Percentiles rank a stretch among this genome's conserved stretches.
phyloP scores from a whole-genome alignment of 1,140 invertebrate species.

The Leptinotarsa texana region DNA sequence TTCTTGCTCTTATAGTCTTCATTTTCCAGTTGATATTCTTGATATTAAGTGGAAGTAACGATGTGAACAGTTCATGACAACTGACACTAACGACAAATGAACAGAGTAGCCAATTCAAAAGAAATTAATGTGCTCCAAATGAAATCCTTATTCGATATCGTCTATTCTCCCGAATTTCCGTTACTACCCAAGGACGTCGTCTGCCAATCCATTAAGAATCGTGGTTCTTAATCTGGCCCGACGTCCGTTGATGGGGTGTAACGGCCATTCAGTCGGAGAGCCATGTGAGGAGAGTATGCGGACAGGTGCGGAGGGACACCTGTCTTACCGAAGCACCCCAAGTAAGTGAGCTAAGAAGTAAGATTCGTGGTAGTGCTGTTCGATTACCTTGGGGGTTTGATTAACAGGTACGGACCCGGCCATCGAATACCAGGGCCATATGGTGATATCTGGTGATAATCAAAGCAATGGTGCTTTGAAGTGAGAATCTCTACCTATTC shows the following conservation, averaged over 20 bases:
- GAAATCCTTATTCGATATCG: too few species aligned
- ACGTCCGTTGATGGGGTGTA: slow-evolving; percentile 26
- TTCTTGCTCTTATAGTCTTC: too few species aligned
- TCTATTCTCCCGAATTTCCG: neutral
- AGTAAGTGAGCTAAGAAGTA: slow-evolving; percentile 15
- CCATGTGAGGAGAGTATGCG: slow-evolving; percentile 18
- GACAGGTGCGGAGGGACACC: slow-evolving; percentile 26
- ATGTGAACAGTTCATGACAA: too few species aligned
- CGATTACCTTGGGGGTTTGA: slow-evolving; percentile 7
- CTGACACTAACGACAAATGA: too few species aligned
- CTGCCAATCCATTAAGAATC: slow-evolving; percentile 3
- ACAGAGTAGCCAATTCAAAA: too few species aligned
- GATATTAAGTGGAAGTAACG: too few species aligned
- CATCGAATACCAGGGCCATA: neutral
- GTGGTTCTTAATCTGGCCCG: slow-evolving; percentile 9
- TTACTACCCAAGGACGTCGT: neutral
- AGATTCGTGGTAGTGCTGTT: slow-evolving; percentile 19
- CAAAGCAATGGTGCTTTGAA: too few species aligned
- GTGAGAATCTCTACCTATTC: too few species aligned
- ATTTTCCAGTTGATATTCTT: too few species aligned
- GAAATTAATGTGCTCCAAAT: too few species aligned
- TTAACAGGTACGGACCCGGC: neutral
- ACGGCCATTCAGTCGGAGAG: slow-evolving; percentile 20
- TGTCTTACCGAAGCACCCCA: slow-evolving; percentile 22
- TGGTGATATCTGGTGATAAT: neutral